Percentiles rank a stretch among this genome's conserved stretches.
Evolutionary conservation across 2,113 vertebrate species (phyloP).

Genomic region (Daubentonia madagascariensis): DNA sequence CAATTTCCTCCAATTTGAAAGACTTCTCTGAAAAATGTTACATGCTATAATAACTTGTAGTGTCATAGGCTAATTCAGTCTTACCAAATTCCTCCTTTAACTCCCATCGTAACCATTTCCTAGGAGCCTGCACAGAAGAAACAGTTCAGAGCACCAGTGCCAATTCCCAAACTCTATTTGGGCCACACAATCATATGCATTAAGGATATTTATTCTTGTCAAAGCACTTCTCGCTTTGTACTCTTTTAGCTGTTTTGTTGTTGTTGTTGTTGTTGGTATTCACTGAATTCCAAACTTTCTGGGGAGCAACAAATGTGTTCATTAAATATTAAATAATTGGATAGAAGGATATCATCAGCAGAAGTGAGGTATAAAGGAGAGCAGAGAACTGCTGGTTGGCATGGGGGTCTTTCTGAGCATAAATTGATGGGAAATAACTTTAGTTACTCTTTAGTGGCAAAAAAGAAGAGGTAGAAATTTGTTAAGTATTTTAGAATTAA

Average conservation of each 20-base stretch:
- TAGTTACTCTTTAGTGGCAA: neutral
- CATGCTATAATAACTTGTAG: fast-evolving
- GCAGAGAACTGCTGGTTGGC: neutral
- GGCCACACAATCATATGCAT: neutral
- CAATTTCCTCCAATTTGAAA: neutral
- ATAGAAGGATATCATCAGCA: neutral
- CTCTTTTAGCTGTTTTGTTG: neutral
- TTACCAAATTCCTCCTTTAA: neutral
- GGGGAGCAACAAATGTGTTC: neutral
- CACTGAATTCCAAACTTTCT: neutral
- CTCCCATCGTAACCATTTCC: too few relatives aligned
- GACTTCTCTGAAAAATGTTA: neutral
- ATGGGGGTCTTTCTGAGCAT: neutral
- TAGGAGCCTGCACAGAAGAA: too few relatives aligned
- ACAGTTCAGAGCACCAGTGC: fast-evolving
- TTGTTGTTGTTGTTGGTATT: neutral
- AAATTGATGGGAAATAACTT: neutral
- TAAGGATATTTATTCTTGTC: neutral
- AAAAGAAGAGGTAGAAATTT: neutral
- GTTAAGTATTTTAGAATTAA: neutral
- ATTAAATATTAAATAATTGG: neutral
- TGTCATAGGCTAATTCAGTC: neutral
- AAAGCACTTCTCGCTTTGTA: neutral
- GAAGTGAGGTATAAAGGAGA: neutral
- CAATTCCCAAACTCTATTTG: neutral